Evolutionary conservation across 2,797 vertebrate species (phyloP).

Genomic region (Galagoides demidoff): DNA sequence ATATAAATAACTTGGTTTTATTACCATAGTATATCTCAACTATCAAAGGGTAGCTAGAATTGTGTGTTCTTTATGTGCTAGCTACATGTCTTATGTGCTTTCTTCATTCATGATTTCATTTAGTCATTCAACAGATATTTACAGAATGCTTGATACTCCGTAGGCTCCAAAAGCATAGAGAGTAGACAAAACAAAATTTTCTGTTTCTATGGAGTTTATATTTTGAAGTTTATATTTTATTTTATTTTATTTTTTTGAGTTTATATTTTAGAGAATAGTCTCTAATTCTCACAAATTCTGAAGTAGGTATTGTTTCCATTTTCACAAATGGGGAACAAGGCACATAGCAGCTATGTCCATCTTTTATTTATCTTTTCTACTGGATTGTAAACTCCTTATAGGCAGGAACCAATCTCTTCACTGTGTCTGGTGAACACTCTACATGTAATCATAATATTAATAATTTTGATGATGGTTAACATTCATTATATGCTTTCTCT

Average conservation of each 20-base stretch:
- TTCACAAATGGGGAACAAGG: not conserved
- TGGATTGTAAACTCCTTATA: not conserved
- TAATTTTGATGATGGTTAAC: not conserved
- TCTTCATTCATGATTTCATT: not conserved
- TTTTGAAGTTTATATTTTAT: too few species aligned
- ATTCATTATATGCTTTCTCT: not conserved
- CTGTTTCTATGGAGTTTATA: not conserved
- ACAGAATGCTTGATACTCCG: not conserved
- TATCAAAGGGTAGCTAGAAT: not conserved
- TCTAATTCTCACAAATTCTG: not conserved
- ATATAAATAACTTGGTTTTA: not conserved
- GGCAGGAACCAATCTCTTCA: not conserved
- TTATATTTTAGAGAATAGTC: not conserved
- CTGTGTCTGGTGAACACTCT: not conserved
- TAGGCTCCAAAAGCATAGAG: not conserved
- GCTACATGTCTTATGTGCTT: not conserved
- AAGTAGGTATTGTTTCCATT: not conserved
- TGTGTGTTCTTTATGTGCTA: not conserved
- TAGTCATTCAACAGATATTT: constrained; percentile 1
- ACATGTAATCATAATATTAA: not conserved
- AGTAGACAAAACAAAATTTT: not conserved
- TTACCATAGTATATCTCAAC: not conserved
- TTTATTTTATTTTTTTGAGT: too few species aligned
- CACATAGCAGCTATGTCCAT: not conserved
- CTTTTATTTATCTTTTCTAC: constrained; percentile 3